Evolutionary conservation across 2,797 vertebrate genomes (phyloP).

Genomic region (Novumbra hubbsi): DNA sequence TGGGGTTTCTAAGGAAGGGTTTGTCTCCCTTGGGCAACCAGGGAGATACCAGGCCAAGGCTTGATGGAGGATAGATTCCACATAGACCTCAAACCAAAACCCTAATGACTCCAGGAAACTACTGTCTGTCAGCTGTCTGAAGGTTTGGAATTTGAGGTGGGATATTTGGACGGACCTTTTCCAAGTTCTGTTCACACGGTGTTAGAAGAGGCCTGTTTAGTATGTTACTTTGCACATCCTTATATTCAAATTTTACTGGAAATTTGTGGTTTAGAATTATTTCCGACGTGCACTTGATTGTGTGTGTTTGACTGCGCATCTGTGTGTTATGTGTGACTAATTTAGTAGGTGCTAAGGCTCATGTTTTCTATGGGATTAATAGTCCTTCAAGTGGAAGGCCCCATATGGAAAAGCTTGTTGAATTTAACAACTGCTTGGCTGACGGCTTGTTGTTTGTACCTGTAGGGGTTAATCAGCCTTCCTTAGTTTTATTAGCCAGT

Average conservation of each 20-base stretch:
- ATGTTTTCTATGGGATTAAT: not conserved
- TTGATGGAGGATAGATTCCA: constrained; percentile 38
- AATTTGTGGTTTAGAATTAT: not conserved
- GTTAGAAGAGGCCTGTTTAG: constrained; percentile 3
- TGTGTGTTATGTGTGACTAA: constrained; percentile 5
- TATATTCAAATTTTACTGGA: not conserved
- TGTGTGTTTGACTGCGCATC: not conserved
- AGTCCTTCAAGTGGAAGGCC: constrained; percentile 14
- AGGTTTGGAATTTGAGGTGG: constrained; percentile 81
- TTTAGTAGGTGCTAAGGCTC: not conserved
- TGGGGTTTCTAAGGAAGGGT: constrained; percentile 45
- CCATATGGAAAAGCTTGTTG: constrained; percentile 2
- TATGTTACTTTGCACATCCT: not conserved
- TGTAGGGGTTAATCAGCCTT: constrained; percentile 13
- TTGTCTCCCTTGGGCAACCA: constrained; percentile 33
- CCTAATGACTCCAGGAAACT: constrained; percentile 79
- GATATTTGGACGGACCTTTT: constrained; percentile 57
- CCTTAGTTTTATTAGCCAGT: constrained; percentile 25
- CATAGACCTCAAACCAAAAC: constrained; percentile 30
- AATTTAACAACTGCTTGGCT: constrained; percentile 30
- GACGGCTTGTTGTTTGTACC: constrained; percentile 33
- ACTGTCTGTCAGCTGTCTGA: constrained; percentile 81
- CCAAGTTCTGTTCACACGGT: constrained; percentile 27
- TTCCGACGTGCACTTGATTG: not conserved
- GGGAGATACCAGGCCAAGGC: constrained; percentile 37